A percentile compares a stretch with the other conserved stretches of the same genome.
Conservation (phyloP, 2,888 invertebrate species). For the Platycnemis pennipes region DNA sequence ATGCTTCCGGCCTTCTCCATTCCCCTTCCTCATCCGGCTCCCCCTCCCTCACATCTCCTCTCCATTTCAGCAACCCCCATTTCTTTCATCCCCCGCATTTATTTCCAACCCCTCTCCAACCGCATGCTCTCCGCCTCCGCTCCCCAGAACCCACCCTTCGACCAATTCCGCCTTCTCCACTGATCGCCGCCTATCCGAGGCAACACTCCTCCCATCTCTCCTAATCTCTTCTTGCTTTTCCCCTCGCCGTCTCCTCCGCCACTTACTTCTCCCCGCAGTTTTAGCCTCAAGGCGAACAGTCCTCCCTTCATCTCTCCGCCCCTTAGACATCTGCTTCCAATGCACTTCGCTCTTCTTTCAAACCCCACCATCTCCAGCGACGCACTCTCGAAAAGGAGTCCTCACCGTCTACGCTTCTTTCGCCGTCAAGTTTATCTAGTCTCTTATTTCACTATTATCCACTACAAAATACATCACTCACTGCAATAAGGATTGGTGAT, state of each 20-base stretch:
- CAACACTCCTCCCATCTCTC: neutral
- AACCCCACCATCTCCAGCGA: too few relatives aligned
- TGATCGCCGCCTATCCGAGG: neutral
- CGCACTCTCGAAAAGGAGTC: too few relatives aligned
- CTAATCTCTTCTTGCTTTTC: neutral
- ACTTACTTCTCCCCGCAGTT: neutral
- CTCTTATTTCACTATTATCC: too few relatives aligned
- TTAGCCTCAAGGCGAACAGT: neutral
- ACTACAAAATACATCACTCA: too few relatives aligned
- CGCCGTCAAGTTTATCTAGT: too few relatives aligned
- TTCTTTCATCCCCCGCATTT: neutral
- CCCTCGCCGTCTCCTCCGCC: neutral
- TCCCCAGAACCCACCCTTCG: neutral
- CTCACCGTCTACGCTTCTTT: too few relatives aligned
- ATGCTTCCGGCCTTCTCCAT: neutral
- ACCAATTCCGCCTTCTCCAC: neutral
- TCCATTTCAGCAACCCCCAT: slow-evolving; percentile 7
- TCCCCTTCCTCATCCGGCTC: neutral
- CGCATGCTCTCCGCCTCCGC: neutral
- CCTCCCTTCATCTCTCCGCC: neutral
- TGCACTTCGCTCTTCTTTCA: neutral
- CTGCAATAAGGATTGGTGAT: too few relatives aligned
- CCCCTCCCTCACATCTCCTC: neutral
- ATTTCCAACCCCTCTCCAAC: neutral
- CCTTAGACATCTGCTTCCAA: neutral